Evolutionary conservation across 2,888 invertebrate species (phyloP).

Genomic region (Azorinus chamasolen): DNA sequence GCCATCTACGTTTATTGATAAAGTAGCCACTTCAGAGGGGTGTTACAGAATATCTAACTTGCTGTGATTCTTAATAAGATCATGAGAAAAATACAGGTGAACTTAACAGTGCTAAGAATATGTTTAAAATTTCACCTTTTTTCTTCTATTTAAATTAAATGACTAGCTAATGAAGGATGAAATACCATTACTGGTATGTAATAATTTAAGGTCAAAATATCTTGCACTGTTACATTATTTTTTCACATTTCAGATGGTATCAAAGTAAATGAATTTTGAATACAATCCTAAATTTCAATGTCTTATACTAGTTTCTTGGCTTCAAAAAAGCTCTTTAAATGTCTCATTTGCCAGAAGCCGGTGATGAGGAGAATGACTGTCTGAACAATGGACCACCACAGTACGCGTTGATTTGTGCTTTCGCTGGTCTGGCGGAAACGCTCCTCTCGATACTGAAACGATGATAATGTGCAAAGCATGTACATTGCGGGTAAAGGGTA

Average conservation of each 20-base stretch:
- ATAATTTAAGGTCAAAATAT: too few relatives aligned
- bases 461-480: conserved; percentile 15
- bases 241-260: neutral
- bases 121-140: too few relatives aligned
- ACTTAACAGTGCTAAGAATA: too few relatives aligned
- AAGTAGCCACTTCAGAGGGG: too few relatives aligned
- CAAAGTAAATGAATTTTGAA: neutral
- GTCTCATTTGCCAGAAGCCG: conserved; percentile 99
- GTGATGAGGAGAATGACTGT: conserved; percentile 95
- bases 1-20: too few relatives aligned
- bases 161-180: too few relatives aligned
- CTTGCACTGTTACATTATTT: too few relatives aligned
- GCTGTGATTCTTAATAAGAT: too few relatives aligned
- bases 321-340: conserved; percentile 99
- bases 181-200: too few relatives aligned
- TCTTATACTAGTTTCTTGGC: conserved; percentile 94
- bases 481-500: neutral
- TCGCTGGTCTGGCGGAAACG: conserved; percentile 99
- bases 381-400: conserved; percentile 98
- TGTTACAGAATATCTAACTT: too few relatives aligned
- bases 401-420: conserved; percentile 94
- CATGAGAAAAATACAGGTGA: too few relatives aligned
- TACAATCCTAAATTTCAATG: neutral
- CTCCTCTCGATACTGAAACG: conserved; percentile 96
- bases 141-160: too few relatives aligned